Base-by-base conservation (phyloP, 2,113 vertebrate species). In the Halichoerus grypus region DNA sequence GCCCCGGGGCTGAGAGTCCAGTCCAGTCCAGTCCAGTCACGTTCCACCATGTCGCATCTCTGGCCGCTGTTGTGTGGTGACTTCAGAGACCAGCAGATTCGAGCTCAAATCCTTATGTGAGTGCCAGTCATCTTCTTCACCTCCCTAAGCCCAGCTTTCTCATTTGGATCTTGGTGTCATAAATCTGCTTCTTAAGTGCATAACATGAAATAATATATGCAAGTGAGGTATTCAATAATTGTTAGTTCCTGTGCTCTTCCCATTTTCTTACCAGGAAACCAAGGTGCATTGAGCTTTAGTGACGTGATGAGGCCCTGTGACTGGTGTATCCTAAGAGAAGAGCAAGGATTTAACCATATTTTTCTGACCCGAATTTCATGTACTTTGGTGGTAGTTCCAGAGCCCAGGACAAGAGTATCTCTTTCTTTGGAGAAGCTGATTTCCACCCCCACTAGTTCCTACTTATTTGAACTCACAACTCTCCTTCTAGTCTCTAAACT, bases 241-340 rank as follows among this genome's bases (percentile, higher is more conserved):
- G 13, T 31, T 81, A 22, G 6, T 86, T 95, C 36, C 39, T 65
- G 93, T 84, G 49, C 7, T 31, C 7, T 95, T 89, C 24, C 22
- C 9, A 24, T 77, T 76, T 72, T 46, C 81, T 94, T 53, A 88
- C 31, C 69, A 84, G 90, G 19, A 90, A 79, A 49, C n/a, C 36
- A 63, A 84, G 21, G 18, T 5, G 6, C 42, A 21, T 0, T 28
- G 33, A 87, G 46, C 26, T 19, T 92, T 31, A 42, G 74, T 74
- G 24, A 80, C 77, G 8, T 67, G 33, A n/a, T 39, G 57, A 92
- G n/a, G 5, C 26, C 26, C 2, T 0, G 1, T 46, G 53, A 71
- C 46, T 72, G 33, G 11, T 76, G 19, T 2, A 22, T 12, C 28
- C 2, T 59, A 46, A 85, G 63, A 92, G 61, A 92, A 80, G 69